Conservation (phyloP, 1,140 invertebrate genomes). For the Leguminivora glycinivorella region DNA sequence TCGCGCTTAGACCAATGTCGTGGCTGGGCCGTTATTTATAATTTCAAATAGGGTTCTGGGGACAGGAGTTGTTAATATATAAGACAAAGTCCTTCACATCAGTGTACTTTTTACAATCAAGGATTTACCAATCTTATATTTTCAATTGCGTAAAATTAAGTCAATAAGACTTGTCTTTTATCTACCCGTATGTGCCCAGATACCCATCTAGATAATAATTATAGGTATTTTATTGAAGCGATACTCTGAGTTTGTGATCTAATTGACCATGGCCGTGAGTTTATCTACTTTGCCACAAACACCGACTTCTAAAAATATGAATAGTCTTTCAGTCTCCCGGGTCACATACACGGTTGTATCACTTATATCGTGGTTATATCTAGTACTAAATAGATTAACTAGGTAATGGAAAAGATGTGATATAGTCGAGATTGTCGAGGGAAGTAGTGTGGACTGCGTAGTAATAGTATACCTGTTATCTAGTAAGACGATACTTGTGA, state of each 20-base stretch:
- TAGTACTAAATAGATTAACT: constrained; percentile 27
- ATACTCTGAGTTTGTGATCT: constrained; percentile 14
- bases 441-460: constrained; percentile 18
- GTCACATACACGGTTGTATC: neutral
- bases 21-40: too few species aligned
- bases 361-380: neutral
- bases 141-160: too few species aligned
- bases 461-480: constrained; percentile 5
- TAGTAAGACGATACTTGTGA: constrained; percentile 5
- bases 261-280: neutral
- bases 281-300: neutral
- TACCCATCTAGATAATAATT: constrained; percentile 14
- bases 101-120: too few species aligned
- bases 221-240: neutral
- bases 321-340: neutral
- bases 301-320: neutral
- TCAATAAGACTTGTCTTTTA: too few species aligned
- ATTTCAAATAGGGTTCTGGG: too few species aligned
- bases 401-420: constrained; percentile 42
- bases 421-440: constrained; percentile 27
- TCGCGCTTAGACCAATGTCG: too few species aligned
- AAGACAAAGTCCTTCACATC: too few species aligned
- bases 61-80: too few species aligned
- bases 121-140: too few species aligned
- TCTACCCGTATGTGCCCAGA: too few species aligned